Evolutionary conservation across 2,797 vertebrate genomes (phyloP).

Genomic region (Brachymystax lenok): DNA sequence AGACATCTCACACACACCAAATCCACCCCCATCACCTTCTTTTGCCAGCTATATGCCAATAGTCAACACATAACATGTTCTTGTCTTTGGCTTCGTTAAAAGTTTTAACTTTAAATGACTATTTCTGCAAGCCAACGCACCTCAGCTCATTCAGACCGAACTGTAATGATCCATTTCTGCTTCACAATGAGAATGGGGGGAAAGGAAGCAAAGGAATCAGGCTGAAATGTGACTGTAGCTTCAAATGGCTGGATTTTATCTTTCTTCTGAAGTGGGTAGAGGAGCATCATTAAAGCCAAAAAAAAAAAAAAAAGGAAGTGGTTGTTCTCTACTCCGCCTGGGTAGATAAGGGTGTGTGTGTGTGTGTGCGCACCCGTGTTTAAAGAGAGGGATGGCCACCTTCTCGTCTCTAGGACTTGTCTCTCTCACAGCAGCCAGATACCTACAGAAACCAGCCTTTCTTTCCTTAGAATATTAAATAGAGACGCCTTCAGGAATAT

Average conservation of each 20-base stretch:
- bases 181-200: neutral
- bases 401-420: slow-evolving; percentile 8
- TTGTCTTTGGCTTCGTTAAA: too few species aligned
- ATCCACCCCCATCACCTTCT: neutral
- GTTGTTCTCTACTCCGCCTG: neutral
- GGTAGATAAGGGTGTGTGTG: slow-evolving; percentile 13
- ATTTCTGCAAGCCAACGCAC: too few species aligned
- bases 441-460: neutral
- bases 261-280: slow-evolving; percentile 16
- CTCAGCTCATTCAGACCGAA: too few species aligned
- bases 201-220: neutral
- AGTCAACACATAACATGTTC: neutral
- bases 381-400: slow-evolving; percentile 2
- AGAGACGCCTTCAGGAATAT: neutral
- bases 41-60: neutral
- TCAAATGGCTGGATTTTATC: slow-evolving; percentile 45
- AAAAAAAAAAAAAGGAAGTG: slow-evolving; percentile 22
- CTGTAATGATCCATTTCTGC: too few species aligned
- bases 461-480: slow-evolving; percentile 22
- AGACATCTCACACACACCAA: neutral
- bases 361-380: neutral
- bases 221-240: slow-evolving; percentile 14
- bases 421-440: slow-evolving; percentile 31
- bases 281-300: slow-evolving; percentile 24
- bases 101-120: slow-evolving; percentile 11